Evolutionary conservation across 2,888 invertebrate species (phyloP), one percentile per base, ranked within the genome.

Genomic region (Didymodactylos carnosus): DNA sequence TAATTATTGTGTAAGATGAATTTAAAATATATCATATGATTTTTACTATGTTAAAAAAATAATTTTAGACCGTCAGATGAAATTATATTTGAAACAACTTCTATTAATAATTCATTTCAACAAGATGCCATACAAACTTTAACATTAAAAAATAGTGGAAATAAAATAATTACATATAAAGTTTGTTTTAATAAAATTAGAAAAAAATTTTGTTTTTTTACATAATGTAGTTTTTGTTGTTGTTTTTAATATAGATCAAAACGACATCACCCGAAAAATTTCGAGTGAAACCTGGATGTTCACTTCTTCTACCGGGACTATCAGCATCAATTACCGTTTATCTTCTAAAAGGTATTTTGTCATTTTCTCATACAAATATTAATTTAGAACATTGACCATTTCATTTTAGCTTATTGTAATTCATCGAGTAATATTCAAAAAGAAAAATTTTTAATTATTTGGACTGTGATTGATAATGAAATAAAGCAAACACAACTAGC

Each of bases 191-290:
- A 14, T 62, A 27, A 13, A 25, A 14, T 53, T 13, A 27, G 39
- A 51, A 25, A 19, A 43, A 49, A 6, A 19, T n/a, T 11, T 19
- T 72, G 11, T 10, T 23, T 25, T 39, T 51, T 8, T 46, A 23
- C n/a, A 16, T 49, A 11, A 39, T 39, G 35, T n/a, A n/a, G n/a
- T n/a, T n/a, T n/a, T n/a, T n/a, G n/a, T n/a, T 10, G n/a, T n/a
- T 51, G n/a, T 49, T n/a, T 35, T 14, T 14, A 11, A 39, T 53
- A 39, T 23, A 72, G 72, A 72, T 74, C 14, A 74, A 74, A 62
- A 74, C 71, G 8, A 74, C 74, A 11, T 74, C 74, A 39, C 74
- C 74, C 2, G 74, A 74, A 46, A 74, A 74, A 46, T 74, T 74
- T 39, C 70, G 74, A 16, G 74, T 74, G 11, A 74, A 74, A 71